phyloP scores from a whole-genome alignment of 2,797 vertebrate species.

The Manis pentadactyla region DNA sequence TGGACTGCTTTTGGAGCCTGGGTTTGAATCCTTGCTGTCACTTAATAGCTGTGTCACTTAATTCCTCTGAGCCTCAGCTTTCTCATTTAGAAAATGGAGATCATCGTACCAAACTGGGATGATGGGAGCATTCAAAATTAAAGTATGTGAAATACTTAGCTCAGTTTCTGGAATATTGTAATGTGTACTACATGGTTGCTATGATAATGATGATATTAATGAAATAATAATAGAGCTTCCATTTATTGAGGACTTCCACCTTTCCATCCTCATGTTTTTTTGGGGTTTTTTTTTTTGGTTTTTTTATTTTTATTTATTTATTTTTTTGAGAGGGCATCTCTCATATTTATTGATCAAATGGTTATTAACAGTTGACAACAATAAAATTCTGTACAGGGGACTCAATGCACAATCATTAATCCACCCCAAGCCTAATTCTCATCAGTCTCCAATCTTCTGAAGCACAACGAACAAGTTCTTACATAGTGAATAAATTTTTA shows the following conservation, averaged over 20 bases:
- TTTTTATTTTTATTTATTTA: too few species aligned
- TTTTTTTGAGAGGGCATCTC: too few species aligned
- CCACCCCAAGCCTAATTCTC: too few species aligned
- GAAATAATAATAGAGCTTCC: neutral
- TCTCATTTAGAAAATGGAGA: conserved; percentile 27
- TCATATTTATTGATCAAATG: too few species aligned
- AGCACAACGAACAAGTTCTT: too few species aligned
- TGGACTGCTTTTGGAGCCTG: neutral
- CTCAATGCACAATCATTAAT: too few species aligned
- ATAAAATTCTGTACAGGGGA: too few species aligned
- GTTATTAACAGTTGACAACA: too few species aligned
- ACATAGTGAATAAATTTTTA: too few species aligned
- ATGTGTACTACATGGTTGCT: neutral
- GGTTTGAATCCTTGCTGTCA: conserved; percentile 27
- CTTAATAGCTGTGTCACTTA: neutral
- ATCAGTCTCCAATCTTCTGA: too few species aligned
- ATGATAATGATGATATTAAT: neutral
- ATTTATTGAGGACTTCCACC: neutral
- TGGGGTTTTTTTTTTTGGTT: too few species aligned
- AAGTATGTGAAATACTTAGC: neutral
- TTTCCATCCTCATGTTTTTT: neutral
- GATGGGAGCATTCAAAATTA: neutral
- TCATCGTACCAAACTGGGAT: neutral
- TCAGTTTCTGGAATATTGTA: neutral
- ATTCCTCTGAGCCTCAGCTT: conserved; percentile 44